A percentile compares a stretch with the other conserved stretches of the same genome.
Evolutionary conservation across 2,888 invertebrate species (phyloP).

Genomic region (Charanyca ferruginea): DNA sequence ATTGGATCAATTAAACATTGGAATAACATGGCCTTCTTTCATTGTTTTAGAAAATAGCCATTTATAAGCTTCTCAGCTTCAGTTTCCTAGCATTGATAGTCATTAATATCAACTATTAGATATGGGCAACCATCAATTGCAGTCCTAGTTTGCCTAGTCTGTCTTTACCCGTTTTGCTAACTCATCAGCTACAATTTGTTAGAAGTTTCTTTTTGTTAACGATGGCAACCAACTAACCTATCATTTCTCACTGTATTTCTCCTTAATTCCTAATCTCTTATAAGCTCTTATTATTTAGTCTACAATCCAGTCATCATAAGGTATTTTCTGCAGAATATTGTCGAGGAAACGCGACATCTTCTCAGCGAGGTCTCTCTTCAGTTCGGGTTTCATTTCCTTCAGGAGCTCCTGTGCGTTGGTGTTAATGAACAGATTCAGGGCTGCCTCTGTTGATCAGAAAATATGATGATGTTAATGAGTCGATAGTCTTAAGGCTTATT

Average conservation of each 20-base stretch:
- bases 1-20: no score
- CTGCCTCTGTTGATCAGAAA: conserved; percentile 92
- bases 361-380: conserved; percentile 94
- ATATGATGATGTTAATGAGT: not conserved
- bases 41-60: no score
- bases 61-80: no score
- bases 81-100: no score
- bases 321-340: conserved; percentile 94
- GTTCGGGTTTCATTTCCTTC: conserved; percentile 96
- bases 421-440: conserved; percentile 96
- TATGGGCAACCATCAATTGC: not conserved
- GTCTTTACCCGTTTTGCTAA: not conserved
- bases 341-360: conserved; percentile 95
- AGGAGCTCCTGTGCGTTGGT: conserved; percentile 96
- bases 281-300: conserved; percentile 70
- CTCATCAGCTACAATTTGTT: not conserved
- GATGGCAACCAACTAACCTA: conserved; percentile 18
- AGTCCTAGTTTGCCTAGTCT: no score
- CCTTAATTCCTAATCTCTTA: not conserved
- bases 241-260: conserved; percentile 38
- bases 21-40: no score
- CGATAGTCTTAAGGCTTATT: no score
- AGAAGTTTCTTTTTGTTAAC: not conserved
- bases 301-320: conserved; percentile 94
- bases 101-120: not conserved